Evolutionary conservation across 2,888 invertebrate genomes (phyloP).

Genomic region (Cinara cedri): DNA sequence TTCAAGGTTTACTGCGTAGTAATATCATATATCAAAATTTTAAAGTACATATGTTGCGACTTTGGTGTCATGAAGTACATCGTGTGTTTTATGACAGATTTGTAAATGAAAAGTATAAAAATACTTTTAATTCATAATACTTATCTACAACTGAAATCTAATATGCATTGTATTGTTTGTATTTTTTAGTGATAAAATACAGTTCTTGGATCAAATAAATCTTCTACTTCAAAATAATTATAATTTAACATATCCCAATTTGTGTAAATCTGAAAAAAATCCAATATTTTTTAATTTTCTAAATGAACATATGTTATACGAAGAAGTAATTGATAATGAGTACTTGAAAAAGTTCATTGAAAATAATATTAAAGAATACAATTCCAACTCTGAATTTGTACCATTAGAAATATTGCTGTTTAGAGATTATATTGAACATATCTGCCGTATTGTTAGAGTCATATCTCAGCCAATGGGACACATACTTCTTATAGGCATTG

Average conservation of each 20-base stretch:
- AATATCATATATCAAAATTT: constrained; percentile 80
- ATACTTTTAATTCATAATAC: constrained; percentile 59
- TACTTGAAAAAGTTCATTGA: constrained; percentile 65
- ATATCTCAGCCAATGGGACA: constrained; percentile 83
- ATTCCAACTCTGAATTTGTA: constrained; percentile 77
- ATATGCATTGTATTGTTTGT: constrained; percentile 58
- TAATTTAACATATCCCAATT: background rate
- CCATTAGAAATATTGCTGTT: constrained; percentile 84
- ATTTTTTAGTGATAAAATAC: constrained; percentile 70
- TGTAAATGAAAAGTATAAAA: constrained; percentile 71
- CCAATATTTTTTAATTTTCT: constrained; percentile 69
- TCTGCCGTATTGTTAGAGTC: constrained; percentile 81
- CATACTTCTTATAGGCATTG: constrained; percentile 83
- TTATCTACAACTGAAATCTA: background rate
- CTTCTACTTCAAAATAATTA: constrained; percentile 78
- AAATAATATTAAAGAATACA: constrained; percentile 74
- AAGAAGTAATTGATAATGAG: constrained; percentile 74
- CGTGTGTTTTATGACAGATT: constrained; percentile 84
- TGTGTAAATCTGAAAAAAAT: constrained; percentile 13
- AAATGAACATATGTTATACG: constrained; percentile 78
- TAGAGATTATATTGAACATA: constrained; percentile 84
- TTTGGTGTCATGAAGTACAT: constrained; percentile 88
- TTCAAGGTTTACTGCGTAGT: constrained; percentile 79
- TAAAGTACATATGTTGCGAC: constrained; percentile 72
- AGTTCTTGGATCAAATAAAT: constrained; percentile 75